These are phyloP conservation scores for Thymallus thymallus DNA, from an alignment of 2,113 vertebrate species.

Conservation along the genomic window DNA sequence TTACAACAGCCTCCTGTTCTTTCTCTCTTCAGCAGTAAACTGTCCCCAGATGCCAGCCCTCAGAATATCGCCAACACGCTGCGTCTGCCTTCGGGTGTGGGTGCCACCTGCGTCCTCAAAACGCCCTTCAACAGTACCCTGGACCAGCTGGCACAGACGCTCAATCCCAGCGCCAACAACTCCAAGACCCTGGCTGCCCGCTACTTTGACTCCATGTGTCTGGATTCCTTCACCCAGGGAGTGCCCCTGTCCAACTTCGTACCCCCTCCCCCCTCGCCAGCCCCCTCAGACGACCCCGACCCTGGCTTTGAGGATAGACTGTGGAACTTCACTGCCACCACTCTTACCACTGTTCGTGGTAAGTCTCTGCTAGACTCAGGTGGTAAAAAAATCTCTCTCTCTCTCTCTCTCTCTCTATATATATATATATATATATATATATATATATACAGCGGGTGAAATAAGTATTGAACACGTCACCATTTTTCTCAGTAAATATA, in stretches of 20 bases:
- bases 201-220: slow-evolving; percentile 94
- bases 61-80: slow-evolving; percentile 88
- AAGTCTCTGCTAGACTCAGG: neutral
- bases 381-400: neutral
- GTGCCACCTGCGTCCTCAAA: slow-evolving; percentile 91
- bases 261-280: slow-evolving; percentile 87
- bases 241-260: slow-evolving; percentile 95
- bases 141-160: slow-evolving; percentile 85
- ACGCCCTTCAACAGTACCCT: slow-evolving; percentile 86
- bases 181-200: slow-evolving; percentile 88
- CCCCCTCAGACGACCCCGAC: slow-evolving; percentile 85
- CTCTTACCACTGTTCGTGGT: slow-evolving; percentile 80
- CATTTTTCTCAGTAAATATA: too few relatives aligned
- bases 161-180: slow-evolving; percentile 88
- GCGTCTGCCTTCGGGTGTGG: slow-evolving; percentile 87
- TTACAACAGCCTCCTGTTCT: too few relatives aligned
- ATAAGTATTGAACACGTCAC: too few relatives aligned
- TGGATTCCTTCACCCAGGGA: slow-evolving; percentile 95
- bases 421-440: too few relatives aligned
- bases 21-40: slow-evolving; percentile 70
- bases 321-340: slow-evolving; percentile 82
- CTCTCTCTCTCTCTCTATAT: too few relatives aligned
- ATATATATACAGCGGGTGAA: too few relatives aligned
- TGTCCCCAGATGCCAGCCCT: slow-evolving; percentile 84
- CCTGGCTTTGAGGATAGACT: slow-evolving; percentile 78